A percentile compares a stretch with the other conserved stretches of the same genome.
Evolutionary conservation across 1,140 invertebrate genomes (phyloP).

Genomic region (Melitaea cinxia): DNA sequence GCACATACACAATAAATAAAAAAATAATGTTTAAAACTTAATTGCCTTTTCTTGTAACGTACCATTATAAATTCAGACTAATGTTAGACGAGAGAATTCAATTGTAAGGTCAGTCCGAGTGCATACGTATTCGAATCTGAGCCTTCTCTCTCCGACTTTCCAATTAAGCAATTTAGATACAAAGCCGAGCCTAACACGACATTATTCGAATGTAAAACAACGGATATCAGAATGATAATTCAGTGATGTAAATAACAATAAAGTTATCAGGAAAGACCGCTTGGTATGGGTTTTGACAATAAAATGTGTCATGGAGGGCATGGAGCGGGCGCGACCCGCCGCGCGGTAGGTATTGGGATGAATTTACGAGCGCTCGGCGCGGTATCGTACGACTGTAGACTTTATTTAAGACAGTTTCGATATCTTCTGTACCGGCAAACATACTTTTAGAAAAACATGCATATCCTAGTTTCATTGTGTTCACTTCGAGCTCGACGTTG

Average conservation of each 20-base stretch:
- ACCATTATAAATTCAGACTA: conserved; percentile 35
- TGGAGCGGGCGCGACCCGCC: conserved; percentile 52
- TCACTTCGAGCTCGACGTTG: background rate
- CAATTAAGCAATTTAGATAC: conserved; percentile 82
- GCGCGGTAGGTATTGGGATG: conserved; percentile 63
- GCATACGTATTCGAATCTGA: conserved; percentile 56
- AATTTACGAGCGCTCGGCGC: conserved; percentile 59
- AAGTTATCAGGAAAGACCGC: conserved; percentile 73
- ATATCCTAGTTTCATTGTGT: background rate
- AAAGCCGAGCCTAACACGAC: conserved; percentile 61
- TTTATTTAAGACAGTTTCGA: conserved; percentile 34
- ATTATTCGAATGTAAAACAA: conserved; percentile 79
- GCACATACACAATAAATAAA: conserved; percentile 22
- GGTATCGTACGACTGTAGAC: conserved; percentile 30
- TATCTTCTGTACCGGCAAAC: conserved; percentile 24
- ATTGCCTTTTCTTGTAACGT: conserved; percentile 32
- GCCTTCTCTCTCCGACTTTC: conserved; percentile 64
- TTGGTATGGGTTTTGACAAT: conserved; percentile 77
- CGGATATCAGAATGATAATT: conserved; percentile 76
- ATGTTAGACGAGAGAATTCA: conserved; percentile 27
- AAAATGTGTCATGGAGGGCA: conserved; percentile 70
- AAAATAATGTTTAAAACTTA: conserved; percentile 26
- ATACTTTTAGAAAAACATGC: conserved; percentile 27
- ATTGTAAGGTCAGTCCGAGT: conserved; percentile 23
- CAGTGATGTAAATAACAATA: conserved; percentile 80